Evolutionary conservation across 2,113 vertebrate genomes (phyloP).

Genomic region (Diadophis punctatus): DNA sequence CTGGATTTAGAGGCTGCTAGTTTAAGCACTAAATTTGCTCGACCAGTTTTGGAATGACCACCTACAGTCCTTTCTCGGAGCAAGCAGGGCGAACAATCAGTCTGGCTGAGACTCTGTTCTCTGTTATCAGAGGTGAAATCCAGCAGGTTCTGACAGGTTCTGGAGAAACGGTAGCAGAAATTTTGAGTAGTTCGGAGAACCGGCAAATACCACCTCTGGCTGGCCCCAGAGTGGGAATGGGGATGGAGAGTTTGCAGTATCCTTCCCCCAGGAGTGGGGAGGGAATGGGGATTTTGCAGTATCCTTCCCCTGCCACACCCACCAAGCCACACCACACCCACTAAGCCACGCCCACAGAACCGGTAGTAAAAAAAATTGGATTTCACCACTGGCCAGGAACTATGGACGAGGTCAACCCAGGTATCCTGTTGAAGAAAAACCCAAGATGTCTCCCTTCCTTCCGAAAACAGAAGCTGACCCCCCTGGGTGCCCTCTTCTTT

Average conservation of each 20-base stretch:
- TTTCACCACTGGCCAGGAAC: background rate
- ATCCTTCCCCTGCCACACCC: no score
- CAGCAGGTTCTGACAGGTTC: no score
- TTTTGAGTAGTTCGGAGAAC: no score
- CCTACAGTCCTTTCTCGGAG: background rate
- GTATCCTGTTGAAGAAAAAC: background rate
- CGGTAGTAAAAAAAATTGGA: no score
- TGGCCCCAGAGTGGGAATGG: no score
- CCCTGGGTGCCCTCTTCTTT: background rate
- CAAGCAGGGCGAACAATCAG: background rate
- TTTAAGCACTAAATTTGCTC: background rate
- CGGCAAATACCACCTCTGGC: no score
- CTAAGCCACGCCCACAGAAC: no score
- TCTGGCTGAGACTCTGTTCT: background rate
- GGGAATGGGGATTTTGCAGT: no score
- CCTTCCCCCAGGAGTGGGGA: no score
- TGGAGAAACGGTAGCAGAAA: no score
- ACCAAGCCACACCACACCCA: no score
- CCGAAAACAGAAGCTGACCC: background rate
- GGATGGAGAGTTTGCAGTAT: no score
- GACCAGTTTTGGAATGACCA: background rate
- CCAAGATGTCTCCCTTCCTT: background rate
- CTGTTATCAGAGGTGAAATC: background rate
- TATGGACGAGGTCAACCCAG: background rate
- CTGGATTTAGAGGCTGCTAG: background rate